These are phyloP conservation scores for Lucifuga dentata DNA, from an alignment of 2,113 vertebrate species.

Conservation along the genomic window DNA sequence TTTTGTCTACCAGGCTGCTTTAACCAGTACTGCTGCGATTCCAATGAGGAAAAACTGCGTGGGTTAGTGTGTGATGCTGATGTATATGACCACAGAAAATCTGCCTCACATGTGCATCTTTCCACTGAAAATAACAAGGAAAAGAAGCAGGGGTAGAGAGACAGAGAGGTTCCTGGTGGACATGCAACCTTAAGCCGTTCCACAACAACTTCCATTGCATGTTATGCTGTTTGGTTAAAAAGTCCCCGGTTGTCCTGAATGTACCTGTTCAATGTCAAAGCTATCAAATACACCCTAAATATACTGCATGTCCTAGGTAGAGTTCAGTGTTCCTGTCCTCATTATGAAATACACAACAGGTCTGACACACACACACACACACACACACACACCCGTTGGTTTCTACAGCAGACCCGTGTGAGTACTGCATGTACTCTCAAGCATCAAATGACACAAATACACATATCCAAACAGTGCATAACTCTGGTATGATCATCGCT, in stretches of 20 bases:
- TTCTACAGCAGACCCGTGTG: background rate
- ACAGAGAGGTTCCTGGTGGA: constrained; percentile 11
- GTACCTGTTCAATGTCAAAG: constrained; percentile 42
- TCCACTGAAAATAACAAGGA: background rate
- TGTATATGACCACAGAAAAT: background rate
- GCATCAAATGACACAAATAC: background rate
- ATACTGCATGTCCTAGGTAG: constrained; percentile 28
- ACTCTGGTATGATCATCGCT: constrained; percentile 2
- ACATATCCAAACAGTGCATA: background rate
- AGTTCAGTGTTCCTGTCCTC: constrained; percentile 36
- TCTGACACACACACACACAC: constrained; percentile 35
- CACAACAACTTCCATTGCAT: constrained; percentile 4
- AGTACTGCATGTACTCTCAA: too few relatives aligned
- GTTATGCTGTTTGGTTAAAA: constrained; percentile 41
- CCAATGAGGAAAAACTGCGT: background rate
- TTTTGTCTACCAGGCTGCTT: constrained; percentile 6
- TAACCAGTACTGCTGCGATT: constrained; percentile 6
- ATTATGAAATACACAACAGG: constrained; percentile 39
- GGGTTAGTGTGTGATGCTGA: too few relatives aligned
- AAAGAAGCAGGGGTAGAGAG: background rate
- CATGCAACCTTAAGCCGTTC: background rate
- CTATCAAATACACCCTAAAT: constrained; percentile 35
- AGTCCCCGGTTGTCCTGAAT: constrained; percentile 32
- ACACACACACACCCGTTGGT: background rate
- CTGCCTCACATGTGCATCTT: background rate